Conservation (phyloP, 2,888 invertebrate genomes). For the Lasioglossum leucozonium region DNA sequence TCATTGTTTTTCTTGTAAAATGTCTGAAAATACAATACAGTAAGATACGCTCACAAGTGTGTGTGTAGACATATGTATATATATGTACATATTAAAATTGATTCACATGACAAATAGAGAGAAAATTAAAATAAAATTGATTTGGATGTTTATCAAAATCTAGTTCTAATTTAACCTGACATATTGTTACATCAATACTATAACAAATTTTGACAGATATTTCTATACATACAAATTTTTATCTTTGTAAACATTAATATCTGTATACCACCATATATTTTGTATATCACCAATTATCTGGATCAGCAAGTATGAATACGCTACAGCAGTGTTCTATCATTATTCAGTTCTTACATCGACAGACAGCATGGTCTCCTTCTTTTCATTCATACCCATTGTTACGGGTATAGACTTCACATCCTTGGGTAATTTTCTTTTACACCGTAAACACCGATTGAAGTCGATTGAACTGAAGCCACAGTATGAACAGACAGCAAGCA, state of each 20-base stretch:
- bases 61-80: background rate
- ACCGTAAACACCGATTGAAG: conserved; percentile 91
- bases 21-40: conserved; percentile 70
- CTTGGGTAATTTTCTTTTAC: conserved; percentile 89
- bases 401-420: conserved; percentile 87
- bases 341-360: conserved; percentile 72
- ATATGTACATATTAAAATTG: conserved; percentile 18
- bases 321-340: conserved; percentile 45
- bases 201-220: conserved; percentile 15
- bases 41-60: conserved; percentile 27
- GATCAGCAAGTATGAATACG: conserved; percentile 32
- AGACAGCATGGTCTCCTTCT: conserved; percentile 72
- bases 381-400: conserved; percentile 66
- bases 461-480: conserved; percentile 93
- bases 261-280: conserved; percentile 4
- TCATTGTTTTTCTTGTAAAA: conserved; percentile 80
- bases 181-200: conserved; percentile 27
- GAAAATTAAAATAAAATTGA: conserved; percentile 18
- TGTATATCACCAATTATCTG: conserved; percentile 29
- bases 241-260: conserved; percentile 20
- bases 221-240: background rate
- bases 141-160: conserved; percentile 45
- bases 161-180: conserved; percentile 61
- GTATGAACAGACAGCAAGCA: conserved; percentile 91
- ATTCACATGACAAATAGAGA: conserved; percentile 16